Evolutionary conservation across 2,113 vertebrate genomes (phyloP).

Genomic region (Tautogolabrus adspersus): DNA sequence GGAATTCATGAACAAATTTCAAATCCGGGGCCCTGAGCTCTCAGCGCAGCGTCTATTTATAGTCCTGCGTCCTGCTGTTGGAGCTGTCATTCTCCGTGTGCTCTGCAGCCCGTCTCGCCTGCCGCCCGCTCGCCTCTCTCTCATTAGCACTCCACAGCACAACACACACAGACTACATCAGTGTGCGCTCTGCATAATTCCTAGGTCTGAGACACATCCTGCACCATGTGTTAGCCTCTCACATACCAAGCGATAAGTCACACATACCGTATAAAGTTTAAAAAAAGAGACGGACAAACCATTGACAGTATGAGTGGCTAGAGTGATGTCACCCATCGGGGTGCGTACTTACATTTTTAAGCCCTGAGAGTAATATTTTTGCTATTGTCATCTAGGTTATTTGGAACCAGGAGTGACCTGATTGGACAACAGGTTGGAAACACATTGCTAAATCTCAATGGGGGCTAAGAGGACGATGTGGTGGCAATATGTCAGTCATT

Average conservation of each 20-base stretch:
- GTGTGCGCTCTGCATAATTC: conserved; percentile 63
- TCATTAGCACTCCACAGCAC: conserved; percentile 61
- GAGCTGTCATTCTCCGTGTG: conserved; percentile 43
- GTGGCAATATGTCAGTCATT: too few relatives aligned
- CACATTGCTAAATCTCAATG: too few relatives aligned
- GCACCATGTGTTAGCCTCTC: conserved; percentile 17
- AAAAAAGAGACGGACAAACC: conserved; percentile 5
- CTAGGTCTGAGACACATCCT: conserved; percentile 51
- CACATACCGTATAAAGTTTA: conserved; percentile 1
- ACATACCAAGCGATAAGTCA: conserved; percentile 11
- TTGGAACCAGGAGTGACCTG: too few relatives aligned
- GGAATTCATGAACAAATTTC: conserved; percentile 36
- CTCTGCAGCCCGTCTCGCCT: conserved; percentile 52
- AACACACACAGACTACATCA: conserved; percentile 27
- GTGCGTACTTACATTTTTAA: too few relatives aligned
- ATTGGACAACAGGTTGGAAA: too few relatives aligned
- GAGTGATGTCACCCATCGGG: background rate
- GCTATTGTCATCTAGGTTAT: too few relatives aligned
- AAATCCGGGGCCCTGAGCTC: conserved; percentile 64
- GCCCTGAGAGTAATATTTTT: too few relatives aligned
- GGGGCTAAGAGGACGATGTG: too few relatives aligned
- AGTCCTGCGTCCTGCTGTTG: conserved; percentile 47
- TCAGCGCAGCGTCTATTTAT: conserved; percentile 70
- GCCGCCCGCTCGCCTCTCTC: conserved; percentile 37
- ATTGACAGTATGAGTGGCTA: background rate